Percentiles rank a stretch among this genome's conserved stretches.
Conservation (phyloP, 2,797 vertebrate species). For the Coccyzus lansbergi region DNA sequence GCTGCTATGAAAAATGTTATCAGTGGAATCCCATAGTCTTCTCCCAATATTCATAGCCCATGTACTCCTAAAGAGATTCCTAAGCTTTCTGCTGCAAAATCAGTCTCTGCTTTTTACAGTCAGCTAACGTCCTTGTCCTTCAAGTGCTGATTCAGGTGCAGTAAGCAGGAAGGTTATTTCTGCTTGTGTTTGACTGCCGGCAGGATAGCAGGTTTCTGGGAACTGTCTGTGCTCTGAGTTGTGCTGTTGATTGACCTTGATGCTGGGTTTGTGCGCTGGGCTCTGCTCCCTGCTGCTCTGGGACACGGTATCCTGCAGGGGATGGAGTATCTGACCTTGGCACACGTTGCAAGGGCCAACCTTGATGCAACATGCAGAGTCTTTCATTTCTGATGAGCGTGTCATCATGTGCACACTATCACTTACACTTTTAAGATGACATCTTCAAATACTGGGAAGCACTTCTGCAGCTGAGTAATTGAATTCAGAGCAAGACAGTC, state of each 20-base stretch:
- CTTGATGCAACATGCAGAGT: not conserved
- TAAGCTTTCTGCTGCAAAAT: not conserved
- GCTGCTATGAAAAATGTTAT: not conserved
- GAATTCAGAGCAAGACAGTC: constrained; percentile 28
- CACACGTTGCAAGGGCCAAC: fast-evolving
- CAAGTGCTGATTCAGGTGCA: not conserved
- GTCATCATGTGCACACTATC: not conserved
- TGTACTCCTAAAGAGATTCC: not conserved
- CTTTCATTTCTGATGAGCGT: not conserved
- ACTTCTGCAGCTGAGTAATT: not conserved
- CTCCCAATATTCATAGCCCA: not conserved
- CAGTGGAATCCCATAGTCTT: not conserved
- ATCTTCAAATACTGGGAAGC: constrained; percentile 7
- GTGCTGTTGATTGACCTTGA: not conserved
- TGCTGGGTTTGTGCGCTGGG: fast-evolving
- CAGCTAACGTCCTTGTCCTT: not conserved
- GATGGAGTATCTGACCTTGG: not conserved
- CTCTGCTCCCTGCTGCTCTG: fast-evolving
- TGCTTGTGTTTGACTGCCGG: not conserved
- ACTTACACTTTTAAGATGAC: not conserved
- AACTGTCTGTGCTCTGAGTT: fast-evolving
- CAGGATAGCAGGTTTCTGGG: not conserved
- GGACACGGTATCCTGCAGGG: not conserved
- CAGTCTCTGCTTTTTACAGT: not conserved
- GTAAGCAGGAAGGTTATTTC: not conserved